phyloP scores from a whole-genome alignment of 2,113 vertebrate species.

The Phaethon lepturus region DNA sequence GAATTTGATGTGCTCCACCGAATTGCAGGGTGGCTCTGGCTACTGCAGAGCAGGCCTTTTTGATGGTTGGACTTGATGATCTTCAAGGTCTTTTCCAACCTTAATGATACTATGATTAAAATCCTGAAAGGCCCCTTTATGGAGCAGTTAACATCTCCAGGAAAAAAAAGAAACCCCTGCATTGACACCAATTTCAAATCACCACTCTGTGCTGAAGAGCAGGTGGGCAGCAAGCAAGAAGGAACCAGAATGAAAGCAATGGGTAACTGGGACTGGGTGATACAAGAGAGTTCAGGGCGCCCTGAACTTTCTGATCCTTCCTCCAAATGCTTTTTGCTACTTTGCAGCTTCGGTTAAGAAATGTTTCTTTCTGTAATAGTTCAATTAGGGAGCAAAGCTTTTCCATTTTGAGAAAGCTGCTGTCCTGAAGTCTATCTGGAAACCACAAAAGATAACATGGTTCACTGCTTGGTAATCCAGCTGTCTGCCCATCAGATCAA shows the following conservation, averaged over 20 bases:
- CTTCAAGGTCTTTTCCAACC: no score
- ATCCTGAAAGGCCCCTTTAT: neutral
- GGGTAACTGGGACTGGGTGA: neutral
- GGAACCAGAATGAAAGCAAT: neutral
- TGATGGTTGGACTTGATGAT: neutral
- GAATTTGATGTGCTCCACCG: neutral
- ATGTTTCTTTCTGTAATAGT: accelerated
- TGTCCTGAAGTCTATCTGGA: neutral
- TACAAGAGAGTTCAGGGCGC: neutral
- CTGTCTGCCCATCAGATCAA: neutral
- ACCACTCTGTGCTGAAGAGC: neutral
- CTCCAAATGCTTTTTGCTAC: neutral
- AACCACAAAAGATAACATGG: neutral
- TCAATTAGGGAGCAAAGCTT: neutral
- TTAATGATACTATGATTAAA: neutral
- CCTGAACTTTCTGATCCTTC: neutral
- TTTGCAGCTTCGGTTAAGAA: neutral
- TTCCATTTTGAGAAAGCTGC: neutral
- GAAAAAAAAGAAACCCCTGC: neutral
- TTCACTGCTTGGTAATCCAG: neutral
- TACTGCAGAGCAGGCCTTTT: neutral
- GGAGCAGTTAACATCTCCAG: neutral
- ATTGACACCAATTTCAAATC: neutral
- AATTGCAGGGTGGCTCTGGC: neutral
- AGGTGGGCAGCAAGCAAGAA: neutral